Conservation (phyloP, 2,797 vertebrate species). For the Heliangelus exortis region DNA sequence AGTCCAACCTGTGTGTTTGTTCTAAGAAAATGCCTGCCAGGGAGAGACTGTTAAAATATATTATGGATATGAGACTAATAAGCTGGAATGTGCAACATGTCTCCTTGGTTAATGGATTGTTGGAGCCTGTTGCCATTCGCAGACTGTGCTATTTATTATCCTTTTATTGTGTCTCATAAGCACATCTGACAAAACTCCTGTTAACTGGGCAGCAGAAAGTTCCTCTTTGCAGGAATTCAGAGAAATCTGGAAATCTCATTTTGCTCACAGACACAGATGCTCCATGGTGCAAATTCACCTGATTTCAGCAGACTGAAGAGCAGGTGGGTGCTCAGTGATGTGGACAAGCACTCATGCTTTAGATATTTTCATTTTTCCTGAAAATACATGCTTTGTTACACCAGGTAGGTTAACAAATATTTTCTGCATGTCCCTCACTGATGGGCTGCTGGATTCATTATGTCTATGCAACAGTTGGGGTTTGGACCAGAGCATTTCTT, state of each 20-base stretch:
- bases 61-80: conserved; percentile 46
- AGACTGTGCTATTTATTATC: conserved; percentile 16
- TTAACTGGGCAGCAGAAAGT: not conserved
- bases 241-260: not conserved
- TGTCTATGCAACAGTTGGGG: not conserved
- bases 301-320: not conserved
- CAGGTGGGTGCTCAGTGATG: accelerated
- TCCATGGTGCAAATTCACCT: not conserved
- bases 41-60: conserved; percentile 18
- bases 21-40: conserved; percentile 41
- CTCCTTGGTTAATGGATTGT: conserved; percentile 25
- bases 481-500: not conserved
- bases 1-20: conserved; percentile 3
- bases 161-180: conserved; percentile 5
- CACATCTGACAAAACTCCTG: not conserved
- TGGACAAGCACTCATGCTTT: not conserved
- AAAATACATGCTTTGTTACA: not conserved
- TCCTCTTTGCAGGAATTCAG: not conserved
- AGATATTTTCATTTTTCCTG: accelerated
- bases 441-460: not conserved
- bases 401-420: not conserved
- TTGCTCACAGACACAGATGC: not conserved
- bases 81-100: conserved; percentile 3
- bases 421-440: not conserved
- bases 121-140: not conserved